phyloP scores from a whole-genome alignment of 2,113 vertebrate genomes.

The Podocnemis expansa region DNA sequence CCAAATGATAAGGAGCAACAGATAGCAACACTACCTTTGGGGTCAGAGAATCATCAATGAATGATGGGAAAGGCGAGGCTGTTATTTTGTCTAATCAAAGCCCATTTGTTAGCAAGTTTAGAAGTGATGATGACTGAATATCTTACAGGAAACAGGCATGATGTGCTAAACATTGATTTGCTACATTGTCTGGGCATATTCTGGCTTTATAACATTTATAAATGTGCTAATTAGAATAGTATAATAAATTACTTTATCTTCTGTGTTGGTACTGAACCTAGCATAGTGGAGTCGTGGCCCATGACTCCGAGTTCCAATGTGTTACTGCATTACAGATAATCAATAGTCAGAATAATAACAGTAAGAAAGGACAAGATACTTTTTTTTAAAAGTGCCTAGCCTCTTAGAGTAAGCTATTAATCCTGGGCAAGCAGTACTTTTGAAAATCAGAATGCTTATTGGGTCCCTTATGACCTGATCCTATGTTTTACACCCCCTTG shows the following conservation, averaged over 20 bases:
- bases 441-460: slow-evolving; percentile 47
- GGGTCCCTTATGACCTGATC: no score
- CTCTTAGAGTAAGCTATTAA: slow-evolving; percentile 21
- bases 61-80: background rate
- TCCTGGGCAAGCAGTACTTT: slow-evolving; percentile 51
- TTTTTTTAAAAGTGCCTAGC: slow-evolving; percentile 9
- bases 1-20: background rate
- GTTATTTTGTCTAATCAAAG: background rate
- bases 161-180: background rate
- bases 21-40: background rate
- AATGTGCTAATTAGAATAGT: slow-evolving; percentile 45
- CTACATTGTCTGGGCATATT: background rate
- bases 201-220: background rate
- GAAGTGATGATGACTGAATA: background rate
- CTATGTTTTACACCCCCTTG: no score
- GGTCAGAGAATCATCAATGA: background rate
- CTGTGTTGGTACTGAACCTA: background rate
- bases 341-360: slow-evolving; percentile 62
- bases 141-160: background rate
- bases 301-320: background rate
- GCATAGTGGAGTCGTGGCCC: slow-evolving; percentile 36
- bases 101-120: background rate
- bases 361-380: slow-evolving; percentile 25
- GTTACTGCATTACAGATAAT: slow-evolving; percentile 22
- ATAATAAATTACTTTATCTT: background rate